These are phyloP conservation scores for Drosophila aldrichi DNA, from an alignment of 2,888 invertebrate species.

Conservation along the genomic window DNA sequence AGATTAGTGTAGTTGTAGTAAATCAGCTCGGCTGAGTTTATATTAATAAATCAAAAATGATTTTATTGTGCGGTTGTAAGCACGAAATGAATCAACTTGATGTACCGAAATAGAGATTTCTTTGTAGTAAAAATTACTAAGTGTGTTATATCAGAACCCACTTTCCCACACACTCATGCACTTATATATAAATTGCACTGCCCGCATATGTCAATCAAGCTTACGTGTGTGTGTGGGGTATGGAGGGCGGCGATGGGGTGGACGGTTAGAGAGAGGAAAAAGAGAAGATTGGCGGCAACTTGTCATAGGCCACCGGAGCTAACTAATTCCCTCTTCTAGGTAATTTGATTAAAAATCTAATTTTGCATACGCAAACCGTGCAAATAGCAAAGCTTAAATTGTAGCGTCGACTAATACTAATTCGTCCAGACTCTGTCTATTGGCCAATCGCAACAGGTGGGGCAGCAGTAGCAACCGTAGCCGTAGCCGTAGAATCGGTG, in stretches of 20 bases:
- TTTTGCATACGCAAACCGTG: constrained; percentile 46
- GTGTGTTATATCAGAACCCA: constrained; percentile 5
- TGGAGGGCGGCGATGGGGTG: too few relatives aligned
- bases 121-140: constrained; percentile 7
- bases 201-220: constrained; percentile 11
- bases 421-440: constrained; percentile 20
- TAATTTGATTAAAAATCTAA: constrained; percentile 66
- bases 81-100: constrained; percentile 26
- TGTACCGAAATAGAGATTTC: constrained; percentile 20
- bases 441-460: constrained; percentile 3
- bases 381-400: not conserved
- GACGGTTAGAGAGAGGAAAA: not conserved
- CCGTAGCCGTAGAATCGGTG: not conserved
- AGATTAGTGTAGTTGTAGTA: not conserved
- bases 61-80: constrained; percentile 24
- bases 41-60: constrained; percentile 30
- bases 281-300: not conserved
- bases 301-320: not conserved
- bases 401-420: constrained; percentile 35
- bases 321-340: constrained; percentile 43
- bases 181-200: not conserved
- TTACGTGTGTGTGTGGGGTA: too few relatives aligned
- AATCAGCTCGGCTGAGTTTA: not conserved
- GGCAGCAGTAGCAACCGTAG: not conserved
- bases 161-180: not conserved